Base-by-base conservation (phyloP, 1,140 invertebrate genomes). In the Chironomus tepperi region DNA sequence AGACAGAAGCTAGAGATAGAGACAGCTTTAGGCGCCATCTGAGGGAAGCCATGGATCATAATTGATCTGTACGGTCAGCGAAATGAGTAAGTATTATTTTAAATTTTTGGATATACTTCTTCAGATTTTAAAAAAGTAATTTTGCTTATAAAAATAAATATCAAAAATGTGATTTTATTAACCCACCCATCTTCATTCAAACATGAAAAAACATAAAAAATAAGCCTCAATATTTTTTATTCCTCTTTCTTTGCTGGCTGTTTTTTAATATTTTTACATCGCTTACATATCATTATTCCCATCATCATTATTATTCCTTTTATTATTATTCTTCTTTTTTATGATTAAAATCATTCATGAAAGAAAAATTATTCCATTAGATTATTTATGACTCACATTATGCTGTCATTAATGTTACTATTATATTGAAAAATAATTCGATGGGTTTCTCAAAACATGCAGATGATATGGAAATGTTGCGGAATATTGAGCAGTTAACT, bases 311-410 rank as follows among this genome's bases (percentile, higher is more conserved):
- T 57, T 57, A 57, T n/a, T n/a, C 12, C 47, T n/a, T n/a, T 57
- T 57, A 57, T 57, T 57, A 57, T 57, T 57, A 57, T 57, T 57
- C 5, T n/a, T n/a, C 10, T n/a, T 57, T 57, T 57, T 57, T 57
- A 57, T 12, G 47, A 57, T 57, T 57, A 57, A 57, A 57, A 57
- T 34, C 24, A 34, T 57, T 57, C 47, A 57, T n/a, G 47, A 57
- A 15, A 57, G 47, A 57, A 57, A 57, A 57, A 57, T 57, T 57
- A 57, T 57, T 57, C 47, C 47, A 57, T 57, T 57, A 57, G 47
- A 57, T 57, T 57, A 57, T 57, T 57, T 57, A 57, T 57, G 47
- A 15, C 47, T 57, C 47, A 57, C 47, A 57, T 57, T 57, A 57
- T 57, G 47, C 15, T 57, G 47, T 57, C 47, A 57, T 57, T 57